Percentiles rank a stretch among this genome's conserved stretches.
These are phyloP conservation scores for Gambusia holbrooki DNA, from an alignment of 2,113 vertebrate species.

Conservation along the genomic window DNA sequence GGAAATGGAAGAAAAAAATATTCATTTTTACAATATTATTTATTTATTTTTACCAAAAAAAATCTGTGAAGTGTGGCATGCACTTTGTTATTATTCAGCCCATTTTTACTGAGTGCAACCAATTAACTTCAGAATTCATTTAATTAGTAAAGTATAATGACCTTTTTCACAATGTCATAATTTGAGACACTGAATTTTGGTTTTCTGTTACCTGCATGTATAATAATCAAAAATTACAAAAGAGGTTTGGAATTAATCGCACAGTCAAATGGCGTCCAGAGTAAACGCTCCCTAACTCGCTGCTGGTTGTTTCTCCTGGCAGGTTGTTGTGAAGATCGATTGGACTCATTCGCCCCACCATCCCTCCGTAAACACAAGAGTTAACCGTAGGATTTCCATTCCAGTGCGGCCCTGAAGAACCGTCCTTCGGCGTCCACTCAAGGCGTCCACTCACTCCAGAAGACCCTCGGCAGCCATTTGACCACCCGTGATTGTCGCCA, in stretches of 20 bases:
- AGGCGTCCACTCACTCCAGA: slow-evolving; percentile 10
- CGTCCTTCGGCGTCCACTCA: not conserved
- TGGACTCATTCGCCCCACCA: not conserved
- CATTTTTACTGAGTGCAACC: too few relatives aligned
- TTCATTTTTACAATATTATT: too few relatives aligned
- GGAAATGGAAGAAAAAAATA: too few relatives aligned
- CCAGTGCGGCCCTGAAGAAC: slow-evolving; percentile 41
- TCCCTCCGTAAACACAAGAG: slow-evolving; percentile 9
- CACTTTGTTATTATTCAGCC: not conserved
- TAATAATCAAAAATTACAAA: too few relatives aligned
- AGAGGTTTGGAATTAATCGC: too few relatives aligned
- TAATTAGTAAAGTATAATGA: not conserved
- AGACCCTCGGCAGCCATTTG: slow-evolving; percentile 4
- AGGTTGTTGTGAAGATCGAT: slow-evolving; percentile 40
- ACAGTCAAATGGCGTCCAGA: too few relatives aligned
- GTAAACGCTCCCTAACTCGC: not conserved
- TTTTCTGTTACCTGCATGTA: too few relatives aligned
- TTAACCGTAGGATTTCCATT: slow-evolving; percentile 48
- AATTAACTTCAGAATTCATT: not conserved
- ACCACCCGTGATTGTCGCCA: slow-evolving; percentile 18
- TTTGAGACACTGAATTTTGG: too few relatives aligned
- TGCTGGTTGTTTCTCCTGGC: slow-evolving; percentile 16
- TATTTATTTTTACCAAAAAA: too few relatives aligned
- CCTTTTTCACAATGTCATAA: too few relatives aligned
- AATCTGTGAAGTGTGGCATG: too few relatives aligned